These are phyloP conservation scores for Arenaria interpres DNA, from an alignment of 2,113 vertebrate genomes.

Conservation along the genomic window DNA sequence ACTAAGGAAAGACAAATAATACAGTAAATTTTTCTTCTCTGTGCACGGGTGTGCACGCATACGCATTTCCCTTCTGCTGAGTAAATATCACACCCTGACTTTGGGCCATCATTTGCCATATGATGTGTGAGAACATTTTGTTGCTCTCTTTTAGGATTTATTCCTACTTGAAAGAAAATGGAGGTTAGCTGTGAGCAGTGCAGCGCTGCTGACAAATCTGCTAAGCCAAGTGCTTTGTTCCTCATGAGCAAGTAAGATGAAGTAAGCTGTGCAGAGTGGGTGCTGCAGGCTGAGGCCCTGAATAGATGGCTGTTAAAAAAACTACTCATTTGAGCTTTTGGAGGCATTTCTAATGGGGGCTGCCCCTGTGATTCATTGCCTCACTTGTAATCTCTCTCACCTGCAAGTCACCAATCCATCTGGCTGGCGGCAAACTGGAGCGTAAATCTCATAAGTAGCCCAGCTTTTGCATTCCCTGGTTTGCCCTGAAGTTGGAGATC, in stretches of 20 bases:
- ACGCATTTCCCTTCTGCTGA: background rate
- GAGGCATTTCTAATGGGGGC: background rate
- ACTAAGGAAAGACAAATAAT: background rate
- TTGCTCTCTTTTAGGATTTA: conserved; percentile 56
- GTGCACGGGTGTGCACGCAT: background rate
- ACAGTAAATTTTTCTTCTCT: background rate
- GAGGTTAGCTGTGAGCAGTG: background rate
- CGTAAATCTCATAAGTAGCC: background rate
- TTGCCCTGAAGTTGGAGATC: background rate
- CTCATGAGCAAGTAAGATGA: conserved; percentile 19
- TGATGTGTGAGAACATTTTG: conserved; percentile 51
- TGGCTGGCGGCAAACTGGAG: background rate
- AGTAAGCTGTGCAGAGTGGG: background rate
- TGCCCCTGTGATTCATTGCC: conserved; percentile 21
- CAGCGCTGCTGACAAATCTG: background rate
- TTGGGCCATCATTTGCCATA: conserved; percentile 32
- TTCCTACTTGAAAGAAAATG: conserved; percentile 4
- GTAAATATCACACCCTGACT: conserved; percentile 29
- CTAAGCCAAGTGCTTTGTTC: conserved; percentile 18
- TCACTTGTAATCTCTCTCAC: conserved; percentile 24
- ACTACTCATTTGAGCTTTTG: conserved; percentile 1
- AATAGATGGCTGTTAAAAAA: background rate
- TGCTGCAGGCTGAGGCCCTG: background rate
- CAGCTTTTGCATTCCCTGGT: background rate
- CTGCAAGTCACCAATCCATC: conserved; percentile 10